Evolutionary conservation across 1,140 invertebrate genomes (phyloP).

Genomic region (Atta texana): DNA sequence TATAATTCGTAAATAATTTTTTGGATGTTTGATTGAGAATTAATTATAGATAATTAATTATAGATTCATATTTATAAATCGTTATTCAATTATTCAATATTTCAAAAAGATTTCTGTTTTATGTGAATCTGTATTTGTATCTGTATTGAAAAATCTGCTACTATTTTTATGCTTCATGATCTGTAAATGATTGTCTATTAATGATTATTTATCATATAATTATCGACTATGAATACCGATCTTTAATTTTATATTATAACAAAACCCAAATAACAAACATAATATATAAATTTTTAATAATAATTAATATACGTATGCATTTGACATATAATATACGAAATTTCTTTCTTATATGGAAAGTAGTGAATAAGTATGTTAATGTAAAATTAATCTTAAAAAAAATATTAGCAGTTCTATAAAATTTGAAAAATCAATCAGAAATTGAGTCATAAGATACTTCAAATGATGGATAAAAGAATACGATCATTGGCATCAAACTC

Average conservation of each 20-base stretch:
- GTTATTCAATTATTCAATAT: no score
- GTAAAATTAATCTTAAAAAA: neutral
- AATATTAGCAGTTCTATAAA: constrained; percentile 24
- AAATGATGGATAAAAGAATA: neutral
- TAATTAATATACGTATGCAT: neutral
- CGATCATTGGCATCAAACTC: constrained; percentile 8
- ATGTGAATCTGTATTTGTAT: no score
- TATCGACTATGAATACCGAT: no score
- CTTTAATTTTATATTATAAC: neutral
- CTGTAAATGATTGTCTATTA: no score
- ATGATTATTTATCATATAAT: no score
- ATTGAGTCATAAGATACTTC: constrained; percentile 45
- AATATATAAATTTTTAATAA: constrained; percentile 2
- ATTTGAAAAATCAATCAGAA: constrained; percentile 33
- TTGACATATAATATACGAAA: neutral
- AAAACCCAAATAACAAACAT: neutral
- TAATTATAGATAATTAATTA: no score
- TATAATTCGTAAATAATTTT: no score
- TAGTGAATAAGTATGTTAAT: neutral
- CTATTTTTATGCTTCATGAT: no score
- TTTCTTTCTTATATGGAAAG: neutral
- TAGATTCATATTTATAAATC: no score
- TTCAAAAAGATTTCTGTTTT: no score
- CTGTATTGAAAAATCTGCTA: no score
- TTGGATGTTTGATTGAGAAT: no score